phyloP scores from a whole-genome alignment of 2,888 invertebrate genomes.

The Hydraecia micacea region DNA sequence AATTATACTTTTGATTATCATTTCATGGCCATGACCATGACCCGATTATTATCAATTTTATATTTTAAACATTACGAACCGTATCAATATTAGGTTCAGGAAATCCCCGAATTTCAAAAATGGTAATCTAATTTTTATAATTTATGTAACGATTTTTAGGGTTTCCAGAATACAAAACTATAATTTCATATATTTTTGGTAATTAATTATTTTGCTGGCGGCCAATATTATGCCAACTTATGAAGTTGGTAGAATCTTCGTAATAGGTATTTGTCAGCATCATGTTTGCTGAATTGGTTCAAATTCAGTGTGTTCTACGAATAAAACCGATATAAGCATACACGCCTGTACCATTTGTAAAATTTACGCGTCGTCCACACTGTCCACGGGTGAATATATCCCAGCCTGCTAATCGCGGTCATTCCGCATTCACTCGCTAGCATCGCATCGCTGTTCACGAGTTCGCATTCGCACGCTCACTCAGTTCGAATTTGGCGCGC shows the following conservation, averaged over 20 bases:
- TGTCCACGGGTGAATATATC: slow-evolving; percentile 55
- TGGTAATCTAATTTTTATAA: not conserved
- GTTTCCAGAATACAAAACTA: not conserved
- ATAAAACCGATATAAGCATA: slow-evolving; percentile 65
- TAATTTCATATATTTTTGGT: slow-evolving; percentile 1
- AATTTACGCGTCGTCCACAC: slow-evolving; percentile 63
- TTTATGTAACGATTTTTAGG: too few species aligned
- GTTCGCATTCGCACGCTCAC: slow-evolving; percentile 65
- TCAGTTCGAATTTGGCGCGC: slow-evolving; percentile 88
- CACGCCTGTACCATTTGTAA: slow-evolving; percentile 66
- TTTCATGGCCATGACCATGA: slow-evolving; percentile 4
- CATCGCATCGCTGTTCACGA: slow-evolving; percentile 52
- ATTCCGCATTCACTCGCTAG: slow-evolving; percentile 67
- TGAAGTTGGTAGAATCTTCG: slow-evolving; percentile 13
- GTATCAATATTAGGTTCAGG: not conserved
- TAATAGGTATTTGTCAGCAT: slow-evolving; percentile 34
- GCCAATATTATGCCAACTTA: slow-evolving; percentile 3
- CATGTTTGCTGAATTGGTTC: slow-evolving; percentile 59
- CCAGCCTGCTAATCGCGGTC: slow-evolving; percentile 65
- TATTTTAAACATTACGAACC: not conserved
- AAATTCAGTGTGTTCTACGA: slow-evolving; percentile 57
- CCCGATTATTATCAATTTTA: not conserved
- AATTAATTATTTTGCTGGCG: not conserved
- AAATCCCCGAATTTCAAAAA: slow-evolving; percentile 8
- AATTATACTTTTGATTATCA: not conserved